Evolutionary conservation across 2,113 vertebrate genomes (phyloP).

Genomic region (Hydrolagus affinis): DNA sequence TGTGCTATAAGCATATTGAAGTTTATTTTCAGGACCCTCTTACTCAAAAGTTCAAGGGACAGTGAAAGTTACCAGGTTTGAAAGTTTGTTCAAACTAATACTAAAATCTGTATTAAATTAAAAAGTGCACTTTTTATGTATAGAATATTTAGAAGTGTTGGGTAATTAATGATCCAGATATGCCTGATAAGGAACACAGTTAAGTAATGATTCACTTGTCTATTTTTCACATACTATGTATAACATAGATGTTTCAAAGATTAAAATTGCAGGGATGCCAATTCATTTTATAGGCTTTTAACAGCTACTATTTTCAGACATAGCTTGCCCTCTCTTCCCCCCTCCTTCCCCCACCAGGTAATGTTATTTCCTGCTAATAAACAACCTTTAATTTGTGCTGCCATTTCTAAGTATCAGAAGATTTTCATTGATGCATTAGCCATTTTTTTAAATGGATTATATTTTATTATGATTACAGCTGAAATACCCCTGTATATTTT

Average conservation of each 20-base stretch:
- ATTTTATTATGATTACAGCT: background rate
- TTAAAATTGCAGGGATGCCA: background rate
- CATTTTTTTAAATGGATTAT: background rate
- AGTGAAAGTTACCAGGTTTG: background rate
- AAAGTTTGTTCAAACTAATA: background rate
- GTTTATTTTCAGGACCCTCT: background rate
- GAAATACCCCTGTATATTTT: no score
- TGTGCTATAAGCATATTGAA: background rate
- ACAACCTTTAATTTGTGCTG: background rate
- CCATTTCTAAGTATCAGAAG: background rate
- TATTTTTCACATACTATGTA: background rate
- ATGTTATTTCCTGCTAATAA: background rate
- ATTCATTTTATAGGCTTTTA: background rate
- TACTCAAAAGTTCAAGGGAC: background rate
- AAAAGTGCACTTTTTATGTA: background rate
- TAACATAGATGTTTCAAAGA: background rate
- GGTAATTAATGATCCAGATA: background rate
- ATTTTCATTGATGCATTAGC: background rate
- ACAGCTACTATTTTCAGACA: background rate
- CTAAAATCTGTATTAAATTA: background rate
- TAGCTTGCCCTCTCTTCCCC: background rate
- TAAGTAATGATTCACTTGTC: background rate
- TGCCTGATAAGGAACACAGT: background rate
- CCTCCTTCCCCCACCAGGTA: background rate
- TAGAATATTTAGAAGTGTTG: constrained; percentile 12